Evolutionary conservation across 2,113 vertebrate genomes (phyloP), one percentile per base, ranked within the genome.

Genomic region (Martes martes): DNA sequence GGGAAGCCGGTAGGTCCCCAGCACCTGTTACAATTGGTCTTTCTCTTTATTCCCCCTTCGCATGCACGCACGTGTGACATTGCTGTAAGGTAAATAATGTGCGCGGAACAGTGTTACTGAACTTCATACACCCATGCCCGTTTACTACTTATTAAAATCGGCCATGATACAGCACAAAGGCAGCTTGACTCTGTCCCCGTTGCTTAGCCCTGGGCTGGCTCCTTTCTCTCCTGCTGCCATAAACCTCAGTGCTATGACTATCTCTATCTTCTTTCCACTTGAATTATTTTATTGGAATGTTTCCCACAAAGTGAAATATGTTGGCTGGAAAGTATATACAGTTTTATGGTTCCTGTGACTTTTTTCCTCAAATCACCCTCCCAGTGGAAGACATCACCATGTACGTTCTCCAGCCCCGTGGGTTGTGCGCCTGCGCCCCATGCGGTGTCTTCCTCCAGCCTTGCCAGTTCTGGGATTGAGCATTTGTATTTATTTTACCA

Each of bases 211-310:
- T 45, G 6, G 42, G 33, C 31, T 7, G 5, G 15, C 69, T 91
- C 52, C 61, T 28, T 36, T 39, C 85, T 21, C 71, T 52, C 15
- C 65, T 55, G 28, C 47, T 39, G 45, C 57, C n/a, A 2, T n/a
- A 57, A 78, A 79, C 2, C 73, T 24, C 21, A 65, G 47, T 28
- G 59, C 45, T 86, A 47, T 24, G 52, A 57, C 61, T 65, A 59
- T n/a, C 33, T 78, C 55, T 52, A 69, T 39, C 73, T 57, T 45
- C 78, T 61, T 50, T 24, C 91, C 47, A 94, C 7, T 86, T 63
- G 57, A 90, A 57, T 92, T 61, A 74, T 78, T 94, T 92, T 92
- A 89, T 26, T 47, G 73, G 47, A 87, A 65, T 79, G 45, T 78
- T 93, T 92, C 71, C 59, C 80, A 74, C n/a, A 7, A 93, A 71